Base-by-base conservation (phyloP, 2,888 invertebrate genomes). In the Syrista parreyssii region DNA sequence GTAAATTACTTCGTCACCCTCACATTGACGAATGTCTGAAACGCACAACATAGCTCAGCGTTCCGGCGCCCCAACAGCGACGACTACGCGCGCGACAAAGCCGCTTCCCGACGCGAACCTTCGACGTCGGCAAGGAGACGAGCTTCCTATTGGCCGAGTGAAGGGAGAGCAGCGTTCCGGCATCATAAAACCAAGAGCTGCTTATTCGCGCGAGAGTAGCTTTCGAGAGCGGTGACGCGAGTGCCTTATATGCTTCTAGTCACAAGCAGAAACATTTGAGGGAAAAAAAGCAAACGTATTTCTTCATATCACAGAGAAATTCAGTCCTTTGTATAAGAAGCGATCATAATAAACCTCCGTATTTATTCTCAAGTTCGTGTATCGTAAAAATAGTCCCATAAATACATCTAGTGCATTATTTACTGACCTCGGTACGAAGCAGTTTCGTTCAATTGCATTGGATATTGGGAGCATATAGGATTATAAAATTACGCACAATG, bases 171-270 rank as follows among this genome's bases (percentile, higher is more conserved):
- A 9, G 55, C 23, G 55, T 55, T 55, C 55, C 2, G 76, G 75
- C 75, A 82, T 84, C 84, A 77, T 79, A 81, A 79, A 81, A 73
- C 78, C 79, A 76, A 76, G 82, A 71, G 15, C 68, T 69, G 79
- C 84, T 86, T 86, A 86, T 82, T 86, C 86, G 83, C 82, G 81
- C 79, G 82, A 81, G 81, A 81, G 80, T 78, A 79, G 78, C 76
- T 79, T 55, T 55, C 23, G 55, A 55, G 55, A 55, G 9, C 55
- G 23, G 55, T 55, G 55, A 55, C 55, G 55, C 55, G 55, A 55
- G 55, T 55, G 55, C 55, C 55, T 55, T 55, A 55, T 55, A 23
- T 55, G 55, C 55, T 23, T 55, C 55, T 55, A 55, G 55, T 23
- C 23, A 55, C 55, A 6, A 55, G 55, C 23, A 55, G 55, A 23